Percentiles rank a stretch among this genome's conserved stretches.
Evolutionary conservation across 2,113 vertebrate genomes (phyloP).

Genomic region (Papio anubis): DNA sequence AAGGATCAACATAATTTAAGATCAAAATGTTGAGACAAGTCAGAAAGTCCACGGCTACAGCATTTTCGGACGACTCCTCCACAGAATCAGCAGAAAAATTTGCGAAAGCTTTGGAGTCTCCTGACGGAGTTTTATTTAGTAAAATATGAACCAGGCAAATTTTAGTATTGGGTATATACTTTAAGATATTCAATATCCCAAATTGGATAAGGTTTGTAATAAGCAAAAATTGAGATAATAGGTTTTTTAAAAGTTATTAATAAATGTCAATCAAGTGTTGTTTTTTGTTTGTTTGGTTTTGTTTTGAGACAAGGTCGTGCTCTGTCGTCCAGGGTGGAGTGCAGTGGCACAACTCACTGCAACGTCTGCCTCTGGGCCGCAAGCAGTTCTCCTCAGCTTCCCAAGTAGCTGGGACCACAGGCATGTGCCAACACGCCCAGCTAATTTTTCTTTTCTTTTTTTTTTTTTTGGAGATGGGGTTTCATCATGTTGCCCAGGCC

Average conservation of each 20-base stretch:
- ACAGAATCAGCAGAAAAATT: slow-evolving; percentile 16
- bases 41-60: background rate
- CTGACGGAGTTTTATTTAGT: slow-evolving; percentile 11
- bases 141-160: slow-evolving; percentile 17
- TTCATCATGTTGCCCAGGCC: no score
- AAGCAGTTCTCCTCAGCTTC: no score
- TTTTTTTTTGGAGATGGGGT: no score
- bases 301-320: no score
- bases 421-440: no score
- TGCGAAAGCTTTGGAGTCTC: background rate
- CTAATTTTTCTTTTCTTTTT: no score
- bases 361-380: no score
- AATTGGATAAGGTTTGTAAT: slow-evolving; percentile 5
- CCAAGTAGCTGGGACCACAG: no score
- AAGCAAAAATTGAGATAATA: background rate
- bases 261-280: background rate
- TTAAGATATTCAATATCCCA: background rate
- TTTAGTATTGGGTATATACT: background rate
- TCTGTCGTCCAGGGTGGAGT: no score
- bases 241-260: background rate
- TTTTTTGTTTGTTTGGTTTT: no score
- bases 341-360: no score
- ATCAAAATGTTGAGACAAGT: background rate
- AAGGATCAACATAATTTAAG: slow-evolving; percentile 37
- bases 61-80: background rate